These are phyloP conservation scores for Pterostichus niger DNA, from an alignment of 2,888 invertebrate genomes.

Conservation along the genomic window DNA sequence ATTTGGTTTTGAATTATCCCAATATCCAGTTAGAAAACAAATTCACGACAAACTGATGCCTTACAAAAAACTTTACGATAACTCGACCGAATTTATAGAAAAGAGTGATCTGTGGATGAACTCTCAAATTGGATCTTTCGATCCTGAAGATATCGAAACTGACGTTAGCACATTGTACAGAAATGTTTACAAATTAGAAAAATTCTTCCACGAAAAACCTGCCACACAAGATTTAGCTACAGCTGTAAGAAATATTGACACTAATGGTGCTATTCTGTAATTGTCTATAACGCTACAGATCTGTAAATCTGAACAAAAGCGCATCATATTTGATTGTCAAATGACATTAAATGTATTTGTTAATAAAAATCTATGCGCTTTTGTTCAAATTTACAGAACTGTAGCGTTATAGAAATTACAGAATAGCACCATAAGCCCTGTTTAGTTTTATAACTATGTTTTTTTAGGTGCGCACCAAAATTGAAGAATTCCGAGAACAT, in stretches of 20 bases:
- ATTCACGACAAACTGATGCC: constrained; percentile 90
- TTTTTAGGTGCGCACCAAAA: constrained; percentile 80
- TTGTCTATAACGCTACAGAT: too few species aligned
- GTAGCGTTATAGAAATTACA: too few species aligned
- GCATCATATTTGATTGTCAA: too few species aligned
- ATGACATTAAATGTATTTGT: too few species aligned
- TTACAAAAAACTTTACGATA: constrained; percentile 92
- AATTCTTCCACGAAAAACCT: constrained; percentile 88
- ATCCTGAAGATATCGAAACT: constrained; percentile 93
- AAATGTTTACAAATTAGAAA: constrained; percentile 92
- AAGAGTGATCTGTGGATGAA: constrained; percentile 93
- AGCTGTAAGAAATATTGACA: constrained; percentile 75
- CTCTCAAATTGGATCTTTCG: constrained; percentile 88
- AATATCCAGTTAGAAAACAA: constrained; percentile 91
- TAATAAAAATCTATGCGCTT: too few species aligned
- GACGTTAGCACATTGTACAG: constrained; percentile 86
- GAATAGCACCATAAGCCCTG: too few species aligned
- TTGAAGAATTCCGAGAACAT: constrained; percentile 93
- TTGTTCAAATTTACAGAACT: too few species aligned
- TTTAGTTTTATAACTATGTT: constrained; percentile 29
- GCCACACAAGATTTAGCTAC: constrained; percentile 86
- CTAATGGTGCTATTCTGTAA: too few species aligned
- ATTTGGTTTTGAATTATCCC: constrained; percentile 92
- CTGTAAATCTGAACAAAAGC: too few species aligned
- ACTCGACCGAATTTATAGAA: constrained; percentile 90